Evolutionary conservation across 1,140 invertebrate species (phyloP), one percentile per base, ranked within the genome.

Genomic region (Drosophila trapezifrons): DNA sequence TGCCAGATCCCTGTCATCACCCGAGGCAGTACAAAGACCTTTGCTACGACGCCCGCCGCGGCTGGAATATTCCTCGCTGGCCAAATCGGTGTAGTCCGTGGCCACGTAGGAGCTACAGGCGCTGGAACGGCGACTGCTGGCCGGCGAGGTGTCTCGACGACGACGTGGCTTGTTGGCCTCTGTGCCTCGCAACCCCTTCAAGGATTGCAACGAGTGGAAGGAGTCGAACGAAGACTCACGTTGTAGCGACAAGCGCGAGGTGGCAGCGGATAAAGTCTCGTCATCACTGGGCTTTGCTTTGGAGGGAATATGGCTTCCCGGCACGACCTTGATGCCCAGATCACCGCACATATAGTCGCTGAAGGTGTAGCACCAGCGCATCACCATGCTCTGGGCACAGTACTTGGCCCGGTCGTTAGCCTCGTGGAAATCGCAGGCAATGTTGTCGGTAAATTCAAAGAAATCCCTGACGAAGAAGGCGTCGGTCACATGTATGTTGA

Each of bases 261-360:
- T 10, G 15, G 54, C 20, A 0, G 54, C 9, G 0, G 22, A 12
- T 3, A 27, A 15, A 3, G 62, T 37, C 8, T 1, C 10, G 9
- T 17, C 17, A 18, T 76, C 73, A n/a, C 37, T 84, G 1, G 35
- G 9, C 9, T 76, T 54, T 2, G 42, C 40, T 8, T 20, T 51
- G 10, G 72, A 49, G 1, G 83, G 83, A 37, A 83, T 49, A 18
- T 86, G 83, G 37, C 71, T 80, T 12, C 91, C 89, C 0, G 76
- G 78, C 15, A 72, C 5, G 0, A 79, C 17, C 0, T 27, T n/a
- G 4, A 92, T 89, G 1, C 75, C 83, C 12, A 91, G 29, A 43
- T 92, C 86, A 0, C 54, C 47, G 55, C 89, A 90, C 71, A 92
- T 77, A 9, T 73, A 83, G 42, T 92, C 90, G 17, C 76, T 73